Base-by-base conservation (phyloP, 2,797 vertebrate species). In the Euthynnus affinis region DNA sequence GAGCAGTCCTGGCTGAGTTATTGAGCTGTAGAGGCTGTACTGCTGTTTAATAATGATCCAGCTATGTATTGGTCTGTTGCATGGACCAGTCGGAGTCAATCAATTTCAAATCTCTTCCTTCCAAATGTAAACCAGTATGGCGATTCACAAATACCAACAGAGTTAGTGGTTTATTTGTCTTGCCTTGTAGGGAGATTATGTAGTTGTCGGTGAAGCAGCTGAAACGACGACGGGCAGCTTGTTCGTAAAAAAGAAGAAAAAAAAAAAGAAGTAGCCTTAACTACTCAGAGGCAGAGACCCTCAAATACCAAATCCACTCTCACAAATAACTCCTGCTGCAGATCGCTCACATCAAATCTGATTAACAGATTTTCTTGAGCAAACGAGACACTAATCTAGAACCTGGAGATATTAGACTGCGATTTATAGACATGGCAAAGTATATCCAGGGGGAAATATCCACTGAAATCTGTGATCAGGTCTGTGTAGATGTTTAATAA, bases 1-100 rank as follows among this genome's bases (percentile, higher is more conserved):
- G 89, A 88, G 89, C 82, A 77, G 82, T 86, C 85, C 83, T 92
- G 87, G 84, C 88, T 85, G 88, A 89, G 84, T 84, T 91, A 90
- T 89, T 74, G 89, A 87, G 81, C 89, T 69, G 74, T 61, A 25
- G 42, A 25, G 42, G 85, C 86, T 32, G 60, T 17, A 77, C 81
- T 74, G 74, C 72, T 86, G 77, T 81, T 88, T 90, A 83, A 83
- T 85, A 71, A 81, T 49, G 78, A 66, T 75, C 76, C 84, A 81
- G 14, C 62, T 76, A 71, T 58, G 87, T 53, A 62, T 72, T 49
- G 76, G 76, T 87, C 78, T 60, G 68, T 34, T 48, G 82, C 82
- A 20, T 17, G 10, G 48, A 70, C 29, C 58, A 48, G 69, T 63
- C 69, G 14, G 71, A 74, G 17, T 87, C 82, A 44, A 78, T 87